Percentiles rank a stretch among this genome's conserved stretches.
These are phyloP conservation scores for Drosophila serrata DNA, from an alignment of 1,140 invertebrate genomes.

Conservation along the genomic window DNA sequence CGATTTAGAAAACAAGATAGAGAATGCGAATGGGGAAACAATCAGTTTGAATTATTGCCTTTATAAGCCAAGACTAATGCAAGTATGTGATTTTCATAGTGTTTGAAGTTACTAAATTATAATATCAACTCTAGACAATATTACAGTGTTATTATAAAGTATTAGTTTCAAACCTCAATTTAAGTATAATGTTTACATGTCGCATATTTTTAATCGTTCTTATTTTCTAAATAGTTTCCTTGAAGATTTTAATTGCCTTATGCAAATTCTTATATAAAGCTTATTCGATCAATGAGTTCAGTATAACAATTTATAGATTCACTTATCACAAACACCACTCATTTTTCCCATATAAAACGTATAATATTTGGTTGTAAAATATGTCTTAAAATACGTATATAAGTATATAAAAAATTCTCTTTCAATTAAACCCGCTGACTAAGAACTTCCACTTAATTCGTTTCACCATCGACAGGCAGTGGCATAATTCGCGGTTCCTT, in stretches of 20 bases:
- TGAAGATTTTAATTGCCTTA: background rate
- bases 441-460: slow-evolving; percentile 40
- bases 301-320: background rate
- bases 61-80: background rate
- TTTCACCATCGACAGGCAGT: slow-evolving; percentile 61
- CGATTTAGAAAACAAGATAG: slow-evolving; percentile 23
- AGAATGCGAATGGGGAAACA: background rate
- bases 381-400: too few relatives aligned
- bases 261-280: background rate
- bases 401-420: background rate
- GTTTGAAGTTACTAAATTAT: background rate
- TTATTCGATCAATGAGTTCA: background rate
- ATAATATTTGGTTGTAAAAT: background rate
- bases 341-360: background rate
- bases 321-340: background rate
- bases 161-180: background rate
- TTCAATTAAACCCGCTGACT: slow-evolving; percentile 1
- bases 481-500: slow-evolving; percentile 56
- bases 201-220: background rate
- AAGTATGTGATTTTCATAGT: background rate
- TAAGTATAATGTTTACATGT: background rate
- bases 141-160: background rate
- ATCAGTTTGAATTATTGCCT: background rate
- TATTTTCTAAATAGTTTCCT: fast-evolving
- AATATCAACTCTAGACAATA: too few relatives aligned